Base-by-base conservation (phyloP, 1,140 invertebrate species). In the Trichomalopsis sarcophagae region DNA sequence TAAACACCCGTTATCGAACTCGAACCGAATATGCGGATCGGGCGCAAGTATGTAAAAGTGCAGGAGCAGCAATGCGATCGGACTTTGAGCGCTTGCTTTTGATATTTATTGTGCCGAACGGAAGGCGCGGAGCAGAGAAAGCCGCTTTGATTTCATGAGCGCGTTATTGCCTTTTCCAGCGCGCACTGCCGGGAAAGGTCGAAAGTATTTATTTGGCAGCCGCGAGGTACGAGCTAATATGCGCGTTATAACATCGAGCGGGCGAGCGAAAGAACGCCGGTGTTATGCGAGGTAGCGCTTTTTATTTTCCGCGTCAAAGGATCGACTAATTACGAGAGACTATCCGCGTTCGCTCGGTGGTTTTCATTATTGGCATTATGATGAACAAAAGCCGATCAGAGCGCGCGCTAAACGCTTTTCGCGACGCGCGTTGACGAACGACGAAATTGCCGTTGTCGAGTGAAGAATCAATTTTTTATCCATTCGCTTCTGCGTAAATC, bases 241-340 rank as follows among this genome's bases (percentile, higher is more conserved):
- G 17, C 55, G 55, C 55, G 55, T n/a, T 62, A 62, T 62, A 62
- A 62, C 55, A 62, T 62, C 21, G 55, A n/a, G 55, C 17, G 14
- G 55, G 47, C 9, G 47, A 50, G 13, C 47, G 47, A 50, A 50
- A 13, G 14, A 50, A 17, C 47, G 47, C 10, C 47, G 21, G 21
- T 27, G 68, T 7, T 30, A 30, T 69, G 10, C 23, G 55, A 1
- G 27, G 27, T 1, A 36, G 33, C 33, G 33, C 9, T 33, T 30
- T 71, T 71, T 33, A n/a, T 71, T 71, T 71, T 71, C 68, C 23
- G 27, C 68, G 68, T 71, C 68, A 71, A 71, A 71, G 23, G 68
- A 71, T 71, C 23, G 23, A 71, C 23, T 71, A 71, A 71, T 71
- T 71, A 71, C 68, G 23, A 27, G 27, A 17, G 50, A 55, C 50